Conservation (phyloP, 2,797 vertebrate genomes). For the Pyrocephalus nanus region DNA sequence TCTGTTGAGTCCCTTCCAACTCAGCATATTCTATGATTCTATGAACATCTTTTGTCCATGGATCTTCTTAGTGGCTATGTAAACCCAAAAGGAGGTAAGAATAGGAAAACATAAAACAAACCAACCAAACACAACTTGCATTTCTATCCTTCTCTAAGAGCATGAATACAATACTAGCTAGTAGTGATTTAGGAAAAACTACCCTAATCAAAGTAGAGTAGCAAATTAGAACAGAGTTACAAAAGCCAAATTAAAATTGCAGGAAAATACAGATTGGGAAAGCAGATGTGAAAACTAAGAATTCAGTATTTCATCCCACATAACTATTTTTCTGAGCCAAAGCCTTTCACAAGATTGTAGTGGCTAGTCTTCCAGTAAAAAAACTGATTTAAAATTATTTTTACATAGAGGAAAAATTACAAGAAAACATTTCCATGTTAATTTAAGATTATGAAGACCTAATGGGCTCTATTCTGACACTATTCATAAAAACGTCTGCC, state of each 20-base stretch:
- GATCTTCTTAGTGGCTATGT: not conserved
- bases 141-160: not conserved
- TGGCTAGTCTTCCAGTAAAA: not conserved
- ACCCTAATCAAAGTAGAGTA: not conserved
- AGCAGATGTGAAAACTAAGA: not conserved
- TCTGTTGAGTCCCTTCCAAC: not conserved
- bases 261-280: not conserved
- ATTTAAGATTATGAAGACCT: not conserved
- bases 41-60: not conserved
- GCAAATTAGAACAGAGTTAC: not conserved
- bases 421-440: not conserved
- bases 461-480: not conserved
- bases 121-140: not conserved
- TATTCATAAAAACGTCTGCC: not conserved
- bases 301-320: not conserved
- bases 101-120: not conserved
- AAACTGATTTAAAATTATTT: not conserved
- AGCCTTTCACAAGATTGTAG: not conserved
- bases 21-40: not conserved
- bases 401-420: not conserved
- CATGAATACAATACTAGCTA: rapidly evolving
- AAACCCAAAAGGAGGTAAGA: not conserved
- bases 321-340: not conserved
- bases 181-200: not conserved
- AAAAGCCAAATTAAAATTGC: not conserved